A percentile compares a stretch with the other conserved stretches of the same genome.
Conservation (phyloP, 2,113 vertebrate genomes). For the Toxotes chatareus region DNA sequence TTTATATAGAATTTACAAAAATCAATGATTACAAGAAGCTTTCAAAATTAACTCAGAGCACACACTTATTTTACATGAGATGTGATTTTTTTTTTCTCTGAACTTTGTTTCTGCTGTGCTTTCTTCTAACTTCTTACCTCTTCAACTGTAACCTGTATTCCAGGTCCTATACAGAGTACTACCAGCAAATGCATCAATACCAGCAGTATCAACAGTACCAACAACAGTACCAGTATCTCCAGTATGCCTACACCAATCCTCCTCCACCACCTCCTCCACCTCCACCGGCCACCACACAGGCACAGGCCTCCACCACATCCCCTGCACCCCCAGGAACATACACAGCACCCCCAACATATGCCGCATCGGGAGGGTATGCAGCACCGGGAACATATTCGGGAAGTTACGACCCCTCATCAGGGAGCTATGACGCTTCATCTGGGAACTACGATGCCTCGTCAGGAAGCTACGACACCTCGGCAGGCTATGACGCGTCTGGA, state of each 20-base stretch:
- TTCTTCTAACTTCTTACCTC: background rate
- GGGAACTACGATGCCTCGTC: slow-evolving; percentile 67
- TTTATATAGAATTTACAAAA: background rate
- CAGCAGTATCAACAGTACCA: slow-evolving; percentile 86
- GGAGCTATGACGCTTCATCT: slow-evolving; percentile 64
- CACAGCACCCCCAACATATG: slow-evolving; percentile 71
- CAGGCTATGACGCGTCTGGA: slow-evolving; percentile 71
- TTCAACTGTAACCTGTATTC: background rate
- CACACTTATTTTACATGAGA: background rate
- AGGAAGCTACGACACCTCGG: slow-evolving; percentile 63
- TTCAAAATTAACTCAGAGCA: background rate
- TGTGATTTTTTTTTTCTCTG: background rate
- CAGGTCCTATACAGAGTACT: slow-evolving; percentile 87
- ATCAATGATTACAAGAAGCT: background rate
- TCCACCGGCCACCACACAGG: slow-evolving; percentile 71
- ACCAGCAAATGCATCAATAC: slow-evolving; percentile 86
- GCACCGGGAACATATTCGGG: slow-evolving; percentile 70
- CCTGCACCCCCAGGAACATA: slow-evolving; percentile 77
- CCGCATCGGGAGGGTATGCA: slow-evolving; percentile 59
- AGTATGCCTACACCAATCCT: slow-evolving; percentile 83
- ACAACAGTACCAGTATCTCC: slow-evolving; percentile 86
- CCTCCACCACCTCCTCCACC: slow-evolving; percentile 77
- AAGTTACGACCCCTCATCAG: slow-evolving; percentile 60
- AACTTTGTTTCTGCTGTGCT: background rate
- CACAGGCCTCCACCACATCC: slow-evolving; percentile 59